A percentile compares a stretch with the other conserved stretches of the same genome.
Evolutionary conservation across 2,888 invertebrate species (phyloP).

Genomic region (Sinohyriopsis cumingii): DNA sequence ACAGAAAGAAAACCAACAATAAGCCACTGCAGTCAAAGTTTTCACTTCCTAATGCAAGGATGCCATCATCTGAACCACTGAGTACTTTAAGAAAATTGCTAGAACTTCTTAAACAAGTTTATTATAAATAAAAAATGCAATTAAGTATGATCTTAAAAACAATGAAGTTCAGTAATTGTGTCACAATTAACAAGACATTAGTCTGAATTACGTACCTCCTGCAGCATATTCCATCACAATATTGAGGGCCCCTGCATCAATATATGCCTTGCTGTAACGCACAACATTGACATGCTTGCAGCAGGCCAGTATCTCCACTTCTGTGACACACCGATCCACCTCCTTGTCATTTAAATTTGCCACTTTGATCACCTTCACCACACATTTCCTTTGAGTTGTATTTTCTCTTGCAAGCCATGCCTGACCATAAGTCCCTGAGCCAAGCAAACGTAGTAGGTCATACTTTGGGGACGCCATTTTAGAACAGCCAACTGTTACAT

Average conservation of each 20-base stretch:
- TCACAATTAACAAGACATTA: background rate
- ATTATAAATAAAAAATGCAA: too few relatives aligned
- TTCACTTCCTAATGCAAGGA: background rate
- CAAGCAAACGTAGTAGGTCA: slow-evolving; percentile 49
- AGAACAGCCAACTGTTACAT: background rate
- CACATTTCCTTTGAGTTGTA: slow-evolving; percentile 38
- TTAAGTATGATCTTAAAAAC: too few relatives aligned
- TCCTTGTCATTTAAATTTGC: slow-evolving; percentile 34
- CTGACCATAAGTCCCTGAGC: slow-evolving; percentile 63
- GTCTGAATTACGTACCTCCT: slow-evolving; percentile 47
- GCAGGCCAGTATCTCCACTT: slow-evolving; percentile 57
- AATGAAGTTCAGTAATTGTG: too few relatives aligned
- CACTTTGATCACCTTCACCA: slow-evolving; percentile 58
- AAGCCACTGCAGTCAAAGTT: background rate
- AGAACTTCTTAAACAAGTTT: too few relatives aligned
- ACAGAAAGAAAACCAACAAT: too few relatives aligned
- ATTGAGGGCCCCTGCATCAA: slow-evolving; percentile 48
- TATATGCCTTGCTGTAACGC: slow-evolving; percentile 61
- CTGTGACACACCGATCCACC: slow-evolving; percentile 50
- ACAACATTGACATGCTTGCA: slow-evolving; percentile 65
- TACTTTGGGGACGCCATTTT: slow-evolving; percentile 57
- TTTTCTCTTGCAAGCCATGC: slow-evolving; percentile 57
- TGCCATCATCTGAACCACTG: background rate
- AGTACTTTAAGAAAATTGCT: background rate
- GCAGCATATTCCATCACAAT: slow-evolving; percentile 68